Conservation (phyloP, 2,113 vertebrate genomes). For the Egretta garzetta region DNA sequence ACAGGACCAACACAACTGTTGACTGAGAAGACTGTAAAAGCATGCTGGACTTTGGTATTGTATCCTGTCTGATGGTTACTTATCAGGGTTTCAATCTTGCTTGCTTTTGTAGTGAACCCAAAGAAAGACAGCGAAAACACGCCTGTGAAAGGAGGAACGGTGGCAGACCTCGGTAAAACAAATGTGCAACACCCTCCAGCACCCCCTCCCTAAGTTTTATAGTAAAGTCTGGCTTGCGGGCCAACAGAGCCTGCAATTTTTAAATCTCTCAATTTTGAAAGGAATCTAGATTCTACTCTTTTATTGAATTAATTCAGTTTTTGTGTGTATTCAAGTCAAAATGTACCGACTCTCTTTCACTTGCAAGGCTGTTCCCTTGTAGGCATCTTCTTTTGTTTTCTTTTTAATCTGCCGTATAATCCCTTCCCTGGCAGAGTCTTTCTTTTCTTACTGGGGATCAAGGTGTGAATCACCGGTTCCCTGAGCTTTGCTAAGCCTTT, state of each 20-base stretch:
- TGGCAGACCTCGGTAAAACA: conserved; percentile 88
- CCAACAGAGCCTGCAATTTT: neutral
- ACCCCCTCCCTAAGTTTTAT: neutral
- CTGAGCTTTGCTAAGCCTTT: neutral
- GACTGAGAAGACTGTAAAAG: neutral
- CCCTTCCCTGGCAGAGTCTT: neutral
- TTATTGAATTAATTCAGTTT: neutral
- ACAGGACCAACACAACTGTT: neutral
- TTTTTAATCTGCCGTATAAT: neutral
- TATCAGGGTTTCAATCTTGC: neutral
- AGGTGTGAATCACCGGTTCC: neutral
- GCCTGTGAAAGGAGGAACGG: conserved; percentile 90
- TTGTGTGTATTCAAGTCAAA: rapidly evolving
- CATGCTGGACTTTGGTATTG: neutral
- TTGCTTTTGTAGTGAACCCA: conserved; percentile 82
- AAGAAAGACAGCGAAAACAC: conserved; percentile 96
- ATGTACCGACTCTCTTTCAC: rapidly evolving
- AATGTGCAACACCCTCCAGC: neutral
- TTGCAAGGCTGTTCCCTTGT: neutral
- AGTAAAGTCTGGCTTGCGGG: neutral
- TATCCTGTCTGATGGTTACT: neutral
- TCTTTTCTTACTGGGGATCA: neutral
- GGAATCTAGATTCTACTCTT: neutral
- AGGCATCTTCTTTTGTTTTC: neutral
- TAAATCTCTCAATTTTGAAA: rapidly evolving